These are phyloP conservation scores for Tuberolachnus salignus DNA, from an alignment of 2,888 invertebrate genomes.

Conservation along the genomic window DNA sequence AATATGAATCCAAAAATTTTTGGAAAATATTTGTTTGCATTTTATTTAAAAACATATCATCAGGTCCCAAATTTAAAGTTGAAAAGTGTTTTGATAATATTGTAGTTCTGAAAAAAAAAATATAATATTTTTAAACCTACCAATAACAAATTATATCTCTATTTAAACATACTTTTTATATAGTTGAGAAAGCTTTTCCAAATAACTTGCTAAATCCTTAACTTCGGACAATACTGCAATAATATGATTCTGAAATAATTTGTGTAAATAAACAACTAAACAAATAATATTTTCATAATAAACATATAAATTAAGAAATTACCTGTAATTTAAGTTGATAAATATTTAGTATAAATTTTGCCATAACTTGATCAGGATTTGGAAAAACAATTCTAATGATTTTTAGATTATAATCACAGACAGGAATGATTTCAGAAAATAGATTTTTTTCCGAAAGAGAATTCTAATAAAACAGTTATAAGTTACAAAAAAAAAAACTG, in stretches of 20 bases:
- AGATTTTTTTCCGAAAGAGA: slow-evolving; percentile 86
- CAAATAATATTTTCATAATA: neutral
- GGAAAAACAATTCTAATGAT: slow-evolving; percentile 87
- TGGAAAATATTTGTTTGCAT: slow-evolving; percentile 81
- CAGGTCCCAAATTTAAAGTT: slow-evolving; percentile 77
- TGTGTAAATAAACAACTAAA: slow-evolving; percentile 7
- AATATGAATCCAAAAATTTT: slow-evolving; percentile 78
- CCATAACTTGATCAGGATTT: slow-evolving; percentile 96
- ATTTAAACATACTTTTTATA: slow-evolving; percentile 77
- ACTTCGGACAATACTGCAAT: slow-evolving; percentile 80
- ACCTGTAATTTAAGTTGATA: slow-evolving; percentile 84
- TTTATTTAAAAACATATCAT: slow-evolving; percentile 78
- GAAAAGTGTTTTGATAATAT: slow-evolving; percentile 77
- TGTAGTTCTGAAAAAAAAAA: slow-evolving; percentile 68
- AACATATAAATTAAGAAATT: slow-evolving; percentile 41
- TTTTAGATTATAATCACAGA: slow-evolving; percentile 86
- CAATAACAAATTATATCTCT: slow-evolving; percentile 17
- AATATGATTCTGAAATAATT: slow-evolving; percentile 72
- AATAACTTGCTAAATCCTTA: slow-evolving; percentile 81
- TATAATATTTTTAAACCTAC: neutral
- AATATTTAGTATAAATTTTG: slow-evolving; percentile 94
- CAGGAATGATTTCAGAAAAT: slow-evolving; percentile 84
- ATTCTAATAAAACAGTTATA: slow-evolving; percentile 68
- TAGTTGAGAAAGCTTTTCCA: slow-evolving; percentile 85
- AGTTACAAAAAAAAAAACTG: neutral